Conservation (phyloP, 2,888 invertebrate genomes). For the Dysmachus trigonus region DNA sequence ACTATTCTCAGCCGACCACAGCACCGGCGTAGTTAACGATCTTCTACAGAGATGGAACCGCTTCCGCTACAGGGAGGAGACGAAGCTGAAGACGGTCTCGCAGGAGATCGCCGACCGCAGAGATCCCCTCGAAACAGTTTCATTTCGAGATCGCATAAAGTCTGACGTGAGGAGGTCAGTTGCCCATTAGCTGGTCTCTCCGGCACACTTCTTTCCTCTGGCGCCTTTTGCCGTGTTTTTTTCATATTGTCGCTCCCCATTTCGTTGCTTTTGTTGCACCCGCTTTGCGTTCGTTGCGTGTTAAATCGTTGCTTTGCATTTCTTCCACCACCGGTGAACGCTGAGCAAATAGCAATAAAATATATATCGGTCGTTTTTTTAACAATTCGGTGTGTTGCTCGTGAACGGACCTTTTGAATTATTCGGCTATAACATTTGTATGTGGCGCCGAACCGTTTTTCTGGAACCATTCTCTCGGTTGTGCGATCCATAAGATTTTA, state of each 20-base stretch:
- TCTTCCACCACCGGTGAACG: background rate
- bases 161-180: slow-evolving; percentile 48
- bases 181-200: background rate
- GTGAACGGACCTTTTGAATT: background rate
- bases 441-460: background rate
- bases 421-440: background rate
- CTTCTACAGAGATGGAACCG: slow-evolving; percentile 46
- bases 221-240: slow-evolving; percentile 1
- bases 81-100: background rate
- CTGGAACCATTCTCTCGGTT: background rate
- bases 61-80: slow-evolving; percentile 40
- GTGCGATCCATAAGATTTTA: background rate
- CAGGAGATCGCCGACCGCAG: background rate
- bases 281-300: background rate
- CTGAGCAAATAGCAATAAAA: background rate
- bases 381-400: background rate
- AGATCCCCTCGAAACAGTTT: slow-evolving; percentile 45
- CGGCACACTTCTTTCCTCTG: no score
- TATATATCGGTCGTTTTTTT: background rate
- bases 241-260: background rate
- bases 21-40: slow-evolving; percentile 40
- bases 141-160: slow-evolving; percentile 42
- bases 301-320: background rate
- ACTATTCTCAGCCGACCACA: slow-evolving; percentile 16
- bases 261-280: background rate